These are phyloP conservation scores for Sussaba pulchella DNA, from an alignment of 2,888 invertebrate genomes.

Conservation along the genomic window DNA sequence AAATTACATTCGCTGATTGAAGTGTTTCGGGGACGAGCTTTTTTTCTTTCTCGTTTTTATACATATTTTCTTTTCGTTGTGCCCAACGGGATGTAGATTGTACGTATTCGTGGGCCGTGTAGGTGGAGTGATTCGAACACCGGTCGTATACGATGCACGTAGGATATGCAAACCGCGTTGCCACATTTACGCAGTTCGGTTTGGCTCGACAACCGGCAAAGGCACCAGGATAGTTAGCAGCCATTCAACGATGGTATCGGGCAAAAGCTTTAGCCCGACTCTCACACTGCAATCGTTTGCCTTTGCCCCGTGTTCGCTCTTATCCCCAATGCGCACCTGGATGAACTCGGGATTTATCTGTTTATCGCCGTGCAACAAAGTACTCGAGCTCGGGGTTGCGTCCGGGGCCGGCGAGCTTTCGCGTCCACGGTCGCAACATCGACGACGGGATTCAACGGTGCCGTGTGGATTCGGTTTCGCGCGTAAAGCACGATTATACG, in stretches of 20 bases:
- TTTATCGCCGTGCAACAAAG: conserved; percentile 63
- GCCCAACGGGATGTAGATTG: neutral
- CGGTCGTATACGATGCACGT: conserved; percentile 1
- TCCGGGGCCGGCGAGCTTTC: conserved; percentile 34
- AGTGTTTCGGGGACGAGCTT: conserved; percentile 39
- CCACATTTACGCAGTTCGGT: conserved; percentile 10
- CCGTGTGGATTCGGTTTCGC: neutral
- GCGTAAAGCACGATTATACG: neutral
- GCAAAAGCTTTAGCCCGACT: conserved; percentile 10
- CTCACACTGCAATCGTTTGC: conserved; percentile 44
- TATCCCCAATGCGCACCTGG: neutral
- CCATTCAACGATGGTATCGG: conserved; percentile 49
- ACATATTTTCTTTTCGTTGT: neutral
- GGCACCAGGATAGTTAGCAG: conserved; percentile 56
- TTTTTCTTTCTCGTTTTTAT: conserved; percentile 1
- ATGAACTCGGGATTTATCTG: conserved; percentile 41
- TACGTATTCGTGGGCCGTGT: neutral
- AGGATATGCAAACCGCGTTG: neutral
- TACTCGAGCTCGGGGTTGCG: conserved; percentile 26
- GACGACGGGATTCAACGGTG: neutral
- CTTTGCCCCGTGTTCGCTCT: conserved; percentile 7
- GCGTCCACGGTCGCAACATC: conserved; percentile 35
- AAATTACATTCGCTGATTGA: conserved; percentile 46
- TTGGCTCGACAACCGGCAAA: neutral
- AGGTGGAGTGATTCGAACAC: conserved; percentile 3